Base-by-base conservation (phyloP, 2,888 invertebrate genomes). In the Andrena trimmerana region DNA sequence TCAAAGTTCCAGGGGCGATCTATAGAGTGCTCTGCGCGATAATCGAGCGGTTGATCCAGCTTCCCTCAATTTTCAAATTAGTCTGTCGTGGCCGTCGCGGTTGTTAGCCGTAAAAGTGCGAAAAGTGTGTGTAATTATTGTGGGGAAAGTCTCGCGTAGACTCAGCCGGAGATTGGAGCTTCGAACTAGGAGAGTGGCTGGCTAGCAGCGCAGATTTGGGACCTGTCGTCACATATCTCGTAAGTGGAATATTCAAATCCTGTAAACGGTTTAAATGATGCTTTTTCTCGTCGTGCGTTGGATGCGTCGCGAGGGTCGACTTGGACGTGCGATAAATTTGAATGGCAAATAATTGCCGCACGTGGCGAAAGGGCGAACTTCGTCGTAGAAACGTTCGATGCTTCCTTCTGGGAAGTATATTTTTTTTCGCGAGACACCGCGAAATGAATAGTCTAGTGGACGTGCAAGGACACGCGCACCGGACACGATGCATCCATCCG, bases 391-490 rank as follows among this genome's bases (percentile, higher is more conserved):
- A 54, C 52, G 62, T 10, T 52, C 6, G 16, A 54, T 70, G 33
- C 20, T 10, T 31, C 16, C 8, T 67, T 6, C 13, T 10, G 48
- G n/a, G 6, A 10, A n/a, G 20, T 20, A 20, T 20, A 20, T 81
- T 67, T 77, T 74, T 48, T 67, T 77, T 71, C 36, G 69, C 7
- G 76, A 73, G 87, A 86, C 83, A 85, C 78, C 77, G 83, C 70
- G 88, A 87, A 86, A 80, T 79, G 65, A 81, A 59, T 59, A 73
- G 74, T 72, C 83, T 83, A 74, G 84, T 81, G 85, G 86, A 86
- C 84, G 86, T 77, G 84, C 92, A 91, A 91, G 92, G 91, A 90
- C 57, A 57, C 92, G 27, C 48, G 36, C 63, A 92, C 91, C 90
- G 90, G 90, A 90, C 89, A 89, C 86, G 85, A 76, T 52, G 89